Evolutionary conservation across 2,888 invertebrate species (phyloP), one percentile per base, ranked within the genome.

Genomic region (Eristalis tenax): DNA sequence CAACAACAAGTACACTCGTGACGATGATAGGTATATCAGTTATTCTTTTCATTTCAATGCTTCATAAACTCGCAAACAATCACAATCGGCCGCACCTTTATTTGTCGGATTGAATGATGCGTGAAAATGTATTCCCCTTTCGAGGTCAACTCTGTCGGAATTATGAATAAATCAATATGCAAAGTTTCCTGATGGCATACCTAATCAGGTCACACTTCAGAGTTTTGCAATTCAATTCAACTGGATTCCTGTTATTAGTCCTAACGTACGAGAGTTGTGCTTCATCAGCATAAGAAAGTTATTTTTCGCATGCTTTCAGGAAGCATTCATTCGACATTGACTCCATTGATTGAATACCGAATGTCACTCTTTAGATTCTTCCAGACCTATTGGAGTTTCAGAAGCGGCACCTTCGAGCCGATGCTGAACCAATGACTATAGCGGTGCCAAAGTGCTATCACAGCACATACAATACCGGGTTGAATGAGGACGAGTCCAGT

Each of bases 361-460:
- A 28, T 63, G n/a, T 28, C 18, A n/a, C n/a, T 15, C 18, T 94
- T 10, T 94, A 96, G 94, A 96, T 96, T 22, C 94, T 96, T 38
- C 96, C 96, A 4, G 96, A 96, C 90, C 91, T 96, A 88, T 95
- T 95, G 88, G 94, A 94, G 26, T 96, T 96, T 90, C 94, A 94
- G 90, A 92, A 92, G 76, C 92, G 93, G 75, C 93, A 94, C 87
- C 89, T 94, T 32, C 89, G 90, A 32, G 88, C 91, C 15, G 93
- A 92, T 28, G 91, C 91, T 35, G 90, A 92, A 80, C 94, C 94
- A 56, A 93, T 95, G 70, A 93, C 93, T 76, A 93, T 95, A 90
- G 96, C 96, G 73, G 95, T 96, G 57, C 96, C 96, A 59, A 95
- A 95, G 68, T 96, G 96, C 91, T 95, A 96, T 91, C 95, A 95